Base-by-base conservation (phyloP, 2,888 invertebrate species). In the Notocelia uddmanniana region DNA sequence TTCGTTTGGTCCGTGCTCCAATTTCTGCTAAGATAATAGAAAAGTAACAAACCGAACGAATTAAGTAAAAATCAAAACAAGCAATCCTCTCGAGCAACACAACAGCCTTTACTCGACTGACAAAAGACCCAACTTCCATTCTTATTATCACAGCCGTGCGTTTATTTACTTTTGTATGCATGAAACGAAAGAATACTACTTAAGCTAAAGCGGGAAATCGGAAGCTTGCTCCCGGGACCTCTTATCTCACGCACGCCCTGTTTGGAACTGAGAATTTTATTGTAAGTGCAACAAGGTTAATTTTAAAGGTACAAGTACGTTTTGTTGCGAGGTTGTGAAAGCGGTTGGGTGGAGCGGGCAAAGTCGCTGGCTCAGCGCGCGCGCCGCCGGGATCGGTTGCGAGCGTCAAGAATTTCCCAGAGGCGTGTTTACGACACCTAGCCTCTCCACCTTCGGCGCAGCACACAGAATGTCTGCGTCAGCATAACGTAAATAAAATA, bases 351-450 rank as follows among this genome's bases (percentile, higher is more conserved):
- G 52, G 63, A 50, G 31, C 50, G 21, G 54, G 64, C 64, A 64
- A 76, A 80, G 78, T 79, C 80, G 85, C 88, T 85, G 81, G 84
- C 83, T 89, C 88, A 86, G 88, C 87, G 79, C 76, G 75, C 67
- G 73, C 77, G 75, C 80, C 81, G 80, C 78, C 70, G 76, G 73
- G 74, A 76, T 75, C 74, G 77, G 70, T 77, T 75, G 77, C 74
- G 74, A 77, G 76, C 76, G 78, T 75, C 80, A 79, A 78, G 82
- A 84, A 90, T 90, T 89, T 90, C 89, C 90, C 90, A 75, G 76
- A 86, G 89, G 90, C 85, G 83, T 84, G 84, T 89, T 90, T 89
- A 89, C 85, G 85, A 84, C 81, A 79, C 80, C 77, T 78, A 76
- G 81, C 80, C 80, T 85, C 82, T 83, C 81, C 83, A 79, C 82